These are phyloP conservation scores for Aporophyla nigra DNA, from an alignment of 2,888 invertebrate genomes.

Conservation along the genomic window DNA sequence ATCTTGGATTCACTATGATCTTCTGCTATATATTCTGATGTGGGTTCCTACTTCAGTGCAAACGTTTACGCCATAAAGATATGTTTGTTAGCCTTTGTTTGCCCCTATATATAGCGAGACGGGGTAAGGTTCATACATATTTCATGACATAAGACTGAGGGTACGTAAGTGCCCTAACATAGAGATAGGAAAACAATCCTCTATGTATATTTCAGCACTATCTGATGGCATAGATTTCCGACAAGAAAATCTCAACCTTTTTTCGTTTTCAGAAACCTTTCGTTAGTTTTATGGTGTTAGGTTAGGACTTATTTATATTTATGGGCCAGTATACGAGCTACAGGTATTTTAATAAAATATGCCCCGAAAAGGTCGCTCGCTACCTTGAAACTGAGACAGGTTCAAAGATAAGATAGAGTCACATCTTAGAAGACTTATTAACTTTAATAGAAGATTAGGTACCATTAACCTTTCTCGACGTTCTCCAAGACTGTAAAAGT, in stretches of 20 bases:
- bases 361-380: conserved; percentile 7
- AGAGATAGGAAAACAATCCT: conserved; percentile 54
- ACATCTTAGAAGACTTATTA: conserved; percentile 11
- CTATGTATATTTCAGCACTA: conserved; percentile 44
- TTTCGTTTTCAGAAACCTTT: conserved; percentile 36
- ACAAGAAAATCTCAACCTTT: conserved; percentile 41
- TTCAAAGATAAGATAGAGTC: conserved; percentile 10
- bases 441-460: conserved; percentile 16
- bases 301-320: conserved; percentile 47
- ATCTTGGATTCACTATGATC: conserved; percentile 18
- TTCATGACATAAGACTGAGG: conserved; percentile 55
- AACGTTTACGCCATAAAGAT: conserved; percentile 51
- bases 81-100: conserved; percentile 53
- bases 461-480: conserved; percentile 21
- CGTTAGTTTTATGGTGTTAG: conserved; percentile 48
- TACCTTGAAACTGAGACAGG: conserved; percentile 10
- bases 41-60: conserved; percentile 15
- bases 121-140: conserved; percentile 59
- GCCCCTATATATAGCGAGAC: conserved; percentile 21
- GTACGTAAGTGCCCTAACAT: conserved; percentile 47
- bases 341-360: conserved; percentile 51
- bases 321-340: conserved; percentile 25
- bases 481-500: conserved; percentile 34
- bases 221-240: conserved; percentile 52
- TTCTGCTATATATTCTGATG: conserved; percentile 26